Base-by-base conservation (phyloP, 2,113 vertebrate species). In the Electrona antarctica region DNA sequence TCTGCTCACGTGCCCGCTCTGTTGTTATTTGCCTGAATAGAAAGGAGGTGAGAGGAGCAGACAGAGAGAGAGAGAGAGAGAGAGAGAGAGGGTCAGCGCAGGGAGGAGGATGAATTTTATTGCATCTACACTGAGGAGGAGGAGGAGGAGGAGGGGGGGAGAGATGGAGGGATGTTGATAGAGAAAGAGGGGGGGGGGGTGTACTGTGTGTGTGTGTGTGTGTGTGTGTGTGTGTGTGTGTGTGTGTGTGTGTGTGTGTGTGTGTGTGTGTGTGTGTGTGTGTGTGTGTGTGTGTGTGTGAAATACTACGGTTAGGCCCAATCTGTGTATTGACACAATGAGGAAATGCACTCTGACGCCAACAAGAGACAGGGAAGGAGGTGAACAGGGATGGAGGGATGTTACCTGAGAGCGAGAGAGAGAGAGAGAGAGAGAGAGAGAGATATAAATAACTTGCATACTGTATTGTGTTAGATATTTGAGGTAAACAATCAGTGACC, bases 271-370 rank as follows among this genome's bases (percentile, higher is more conserved):
- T 77, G 80, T 69, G 68, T 48, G 10, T 68, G 80, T 59, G 79
- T 60, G 71, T 83, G 60, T 65, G 3, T 61, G 84, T 83, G 86
- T 84, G 84, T 73, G 68, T 67, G 79, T 45, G 80, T 81, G 68
- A 78, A 85, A 83, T 84, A 77, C 86, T 88, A 76, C 86, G 81
- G 86, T 88, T 85, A 88, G 80, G 78, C 82, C 76, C 77, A 56
- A 76, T 79, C 69, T 61, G 55, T 45, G 82, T 71, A 66, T 82
- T 75, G 60, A 75, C 52, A 70, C 74, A 57, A 74, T 72, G 60
- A 67, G 45, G n/a, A 71, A 65, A 78, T 41, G 33, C 33, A 41
- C 33, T 41, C 33, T 41, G 33, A 3, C 33, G 33, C 11, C 65
- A n/a, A 33, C 49, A 52, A 47, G 12, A 49, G 21, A 33, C 8